Evolutionary conservation across 2,797 vertebrate species (phyloP).

Genomic region (Apodemus agrarius): DNA sequence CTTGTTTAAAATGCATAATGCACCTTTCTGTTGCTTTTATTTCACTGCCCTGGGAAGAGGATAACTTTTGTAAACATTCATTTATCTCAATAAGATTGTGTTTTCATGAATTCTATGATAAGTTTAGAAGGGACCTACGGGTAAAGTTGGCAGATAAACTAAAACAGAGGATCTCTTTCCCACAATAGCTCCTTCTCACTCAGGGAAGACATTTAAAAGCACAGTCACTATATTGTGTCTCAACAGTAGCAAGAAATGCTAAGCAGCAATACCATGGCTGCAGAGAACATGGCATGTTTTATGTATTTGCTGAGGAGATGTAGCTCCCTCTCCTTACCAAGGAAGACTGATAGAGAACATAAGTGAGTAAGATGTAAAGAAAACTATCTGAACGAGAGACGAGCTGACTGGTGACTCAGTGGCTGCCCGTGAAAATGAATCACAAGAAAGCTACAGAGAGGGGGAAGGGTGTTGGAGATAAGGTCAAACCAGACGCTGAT

Average conservation of each 20-base stretch:
- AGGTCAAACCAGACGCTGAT: not conserved
- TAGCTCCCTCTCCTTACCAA: not conserved
- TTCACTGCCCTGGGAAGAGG: conserved; percentile 9
- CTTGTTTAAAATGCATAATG: conserved; percentile 34
- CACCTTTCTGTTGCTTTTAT: conserved; percentile 5
- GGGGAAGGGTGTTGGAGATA: not conserved
- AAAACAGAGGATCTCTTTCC: not conserved
- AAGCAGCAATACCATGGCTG: not conserved
- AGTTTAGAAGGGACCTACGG: not conserved
- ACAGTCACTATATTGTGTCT: not conserved
- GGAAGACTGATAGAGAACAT: not conserved
- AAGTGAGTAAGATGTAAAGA: not conserved
- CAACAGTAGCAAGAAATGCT: not conserved
- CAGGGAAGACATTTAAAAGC: not conserved
- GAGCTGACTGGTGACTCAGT: not conserved
- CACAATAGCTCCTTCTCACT: not conserved
- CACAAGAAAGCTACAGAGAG: not conserved
- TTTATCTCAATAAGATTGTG: conserved; percentile 53
- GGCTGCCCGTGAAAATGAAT: not conserved
- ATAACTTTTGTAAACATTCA: not conserved
- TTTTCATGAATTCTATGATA: conserved; percentile 55
- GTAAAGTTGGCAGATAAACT: not conserved
- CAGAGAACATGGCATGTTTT: not conserved
- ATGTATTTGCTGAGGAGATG: not conserved
- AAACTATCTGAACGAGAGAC: not conserved